Conservation (phyloP, 2,113 vertebrate species). For the Cricetomys ansorgei region DNA sequence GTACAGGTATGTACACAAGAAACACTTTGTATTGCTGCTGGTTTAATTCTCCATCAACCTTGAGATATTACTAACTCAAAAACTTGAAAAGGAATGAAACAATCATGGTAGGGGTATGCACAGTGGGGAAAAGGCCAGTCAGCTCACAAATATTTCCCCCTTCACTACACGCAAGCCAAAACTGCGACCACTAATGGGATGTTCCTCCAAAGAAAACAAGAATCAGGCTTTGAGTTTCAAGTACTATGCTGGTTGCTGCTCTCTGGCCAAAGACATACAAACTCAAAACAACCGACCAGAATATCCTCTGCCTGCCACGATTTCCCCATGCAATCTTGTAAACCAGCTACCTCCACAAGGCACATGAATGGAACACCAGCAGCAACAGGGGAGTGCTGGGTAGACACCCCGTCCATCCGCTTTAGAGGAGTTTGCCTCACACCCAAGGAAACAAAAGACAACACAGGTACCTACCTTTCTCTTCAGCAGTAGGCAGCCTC, state of each 20-base stretch:
- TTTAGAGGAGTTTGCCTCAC: not conserved
- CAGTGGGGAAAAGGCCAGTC: not conserved
- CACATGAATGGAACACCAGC: constrained; percentile 32
- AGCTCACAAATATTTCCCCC: not conserved
- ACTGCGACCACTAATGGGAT: not conserved
- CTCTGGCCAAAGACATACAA: constrained; percentile 46
- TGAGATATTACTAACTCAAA: not conserved
- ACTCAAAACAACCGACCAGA: not conserved
- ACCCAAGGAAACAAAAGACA: constrained; percentile 60
- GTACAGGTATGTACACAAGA: not conserved
- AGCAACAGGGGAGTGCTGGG: not conserved
- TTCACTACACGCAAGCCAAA: not conserved
- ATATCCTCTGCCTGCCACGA: not conserved
- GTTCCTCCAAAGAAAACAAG: not conserved
- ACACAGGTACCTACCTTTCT: constrained; percentile 79
- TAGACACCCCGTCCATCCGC: not conserved
- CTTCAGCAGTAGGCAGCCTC: constrained; percentile 73
- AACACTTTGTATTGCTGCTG: not conserved
- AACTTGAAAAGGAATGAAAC: not conserved
- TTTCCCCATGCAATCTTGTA: not conserved
- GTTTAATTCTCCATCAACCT: not conserved
- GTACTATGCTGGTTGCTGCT: not conserved
- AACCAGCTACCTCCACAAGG: not conserved
- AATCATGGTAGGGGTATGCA: not conserved
- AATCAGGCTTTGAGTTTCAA: fast-evolving